These are phyloP conservation scores for Hermetia illucens DNA, from an alignment of 1,140 invertebrate genomes.

Conservation along the genomic window DNA sequence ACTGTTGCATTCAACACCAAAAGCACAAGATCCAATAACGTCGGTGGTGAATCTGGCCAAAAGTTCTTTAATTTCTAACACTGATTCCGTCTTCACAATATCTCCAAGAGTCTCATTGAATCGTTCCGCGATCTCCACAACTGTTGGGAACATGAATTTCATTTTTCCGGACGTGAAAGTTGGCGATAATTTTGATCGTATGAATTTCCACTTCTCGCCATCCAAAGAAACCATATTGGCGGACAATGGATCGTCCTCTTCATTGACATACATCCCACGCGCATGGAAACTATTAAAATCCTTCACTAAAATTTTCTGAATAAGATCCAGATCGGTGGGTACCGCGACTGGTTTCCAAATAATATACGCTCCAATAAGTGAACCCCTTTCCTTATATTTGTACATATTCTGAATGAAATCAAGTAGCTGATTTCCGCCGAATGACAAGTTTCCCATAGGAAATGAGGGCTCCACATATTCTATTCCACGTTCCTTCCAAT, in stretches of 20 bases:
- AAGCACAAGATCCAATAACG: constrained; percentile 37
- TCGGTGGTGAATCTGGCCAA: constrained; percentile 36
- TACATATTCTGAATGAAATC: no score
- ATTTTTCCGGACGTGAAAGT: no score
- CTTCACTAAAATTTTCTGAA: constrained; percentile 32
- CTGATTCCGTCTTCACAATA: constrained; percentile 8
- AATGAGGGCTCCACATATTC: not conserved
- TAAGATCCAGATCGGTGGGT: no score
- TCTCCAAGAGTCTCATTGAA: no score
- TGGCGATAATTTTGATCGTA: no score
- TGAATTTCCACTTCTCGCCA: constrained; percentile 18
- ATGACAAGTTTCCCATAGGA: constrained; percentile 1
- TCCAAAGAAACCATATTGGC: constrained; percentile 24
- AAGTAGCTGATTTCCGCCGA: no score
- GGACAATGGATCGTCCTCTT: constrained; percentile 28
- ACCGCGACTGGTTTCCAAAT: no score
- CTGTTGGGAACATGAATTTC: no score
- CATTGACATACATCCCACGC: constrained; percentile 21
- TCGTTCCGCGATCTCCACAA: no score
- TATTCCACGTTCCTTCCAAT: not conserved
- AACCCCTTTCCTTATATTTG: no score
- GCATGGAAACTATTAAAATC: no score
- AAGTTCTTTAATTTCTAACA: constrained; percentile 29
- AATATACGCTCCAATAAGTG: no score
- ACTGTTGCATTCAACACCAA: constrained; percentile 32